Evolutionary conservation across 1,140 invertebrate species (phyloP).

Genomic region (Ectropis grisescens): DNA sequence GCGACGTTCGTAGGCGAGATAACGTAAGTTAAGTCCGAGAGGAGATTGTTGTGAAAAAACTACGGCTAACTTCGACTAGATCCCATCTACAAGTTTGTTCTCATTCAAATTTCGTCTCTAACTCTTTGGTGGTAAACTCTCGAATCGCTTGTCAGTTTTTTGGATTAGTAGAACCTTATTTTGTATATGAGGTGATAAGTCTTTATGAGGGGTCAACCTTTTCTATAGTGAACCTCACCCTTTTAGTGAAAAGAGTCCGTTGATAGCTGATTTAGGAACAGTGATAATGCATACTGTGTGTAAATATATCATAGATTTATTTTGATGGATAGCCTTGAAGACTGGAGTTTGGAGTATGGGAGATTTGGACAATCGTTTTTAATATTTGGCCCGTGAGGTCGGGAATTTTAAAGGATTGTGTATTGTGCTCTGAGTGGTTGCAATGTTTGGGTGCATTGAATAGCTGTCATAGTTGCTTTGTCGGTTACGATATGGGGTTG

Average conservation of each 20-base stretch:
- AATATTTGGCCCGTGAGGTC: conserved; percentile 2
- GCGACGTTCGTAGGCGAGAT: conserved; percentile 63
- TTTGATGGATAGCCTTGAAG: conserved; percentile 53
- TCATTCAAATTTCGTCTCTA: conserved; percentile 44
- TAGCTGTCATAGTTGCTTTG: conserved; percentile 41
- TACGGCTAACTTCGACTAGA: conserved; percentile 58
- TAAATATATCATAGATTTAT: conserved; percentile 69
- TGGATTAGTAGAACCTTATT: conserved; percentile 66
- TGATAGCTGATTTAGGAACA: conserved; percentile 69
- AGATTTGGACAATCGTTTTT: conserved; percentile 2
- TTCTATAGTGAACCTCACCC: conserved; percentile 65
- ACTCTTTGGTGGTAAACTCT: conserved; percentile 19
- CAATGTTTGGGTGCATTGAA: conserved; percentile 18
- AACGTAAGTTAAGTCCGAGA: conserved; percentile 69
- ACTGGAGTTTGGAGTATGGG: conserved; percentile 9
- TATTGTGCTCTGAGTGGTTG: conserved; percentile 16
- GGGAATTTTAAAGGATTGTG: conserved; percentile 4
- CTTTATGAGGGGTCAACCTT: conserved; percentile 70
- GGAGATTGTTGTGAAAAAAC: conserved; percentile 68
- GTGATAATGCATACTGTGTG: conserved; percentile 65
- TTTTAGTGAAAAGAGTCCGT: conserved; percentile 70
- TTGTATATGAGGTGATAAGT: conserved; percentile 70
- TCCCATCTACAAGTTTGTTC: conserved; percentile 26
- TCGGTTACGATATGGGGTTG: conserved; percentile 19
- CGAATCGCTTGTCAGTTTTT: conserved; percentile 21